These are phyloP conservation scores for Cuculus canorus DNA, from an alignment of 2,797 vertebrate genomes.

Conservation along the genomic window DNA sequence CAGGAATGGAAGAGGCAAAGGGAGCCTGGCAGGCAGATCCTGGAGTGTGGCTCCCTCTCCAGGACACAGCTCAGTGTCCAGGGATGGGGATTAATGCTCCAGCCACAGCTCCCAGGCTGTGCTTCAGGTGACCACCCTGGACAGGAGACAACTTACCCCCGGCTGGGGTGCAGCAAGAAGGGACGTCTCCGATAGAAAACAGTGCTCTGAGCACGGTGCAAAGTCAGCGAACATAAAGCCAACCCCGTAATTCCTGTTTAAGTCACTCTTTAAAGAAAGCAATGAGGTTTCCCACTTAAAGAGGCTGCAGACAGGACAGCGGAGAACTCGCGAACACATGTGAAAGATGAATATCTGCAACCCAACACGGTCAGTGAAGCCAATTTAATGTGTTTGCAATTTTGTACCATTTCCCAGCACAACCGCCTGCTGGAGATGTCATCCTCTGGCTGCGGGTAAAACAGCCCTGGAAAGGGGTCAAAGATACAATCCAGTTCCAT, in stretches of 20 bases:
- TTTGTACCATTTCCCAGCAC: not conserved
- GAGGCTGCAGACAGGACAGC: not conserved
- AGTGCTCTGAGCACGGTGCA: rapidly evolving
- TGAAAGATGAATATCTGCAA: not conserved
- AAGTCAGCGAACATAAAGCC: not conserved
- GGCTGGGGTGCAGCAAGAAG: not conserved
- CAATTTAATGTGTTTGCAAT: not conserved
- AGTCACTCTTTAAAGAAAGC: not conserved
- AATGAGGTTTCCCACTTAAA: not conserved
- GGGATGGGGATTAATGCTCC: rapidly evolving
- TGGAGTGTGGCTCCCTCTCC: conserved; percentile 47
- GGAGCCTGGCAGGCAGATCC: not conserved
- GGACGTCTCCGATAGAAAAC: no score
- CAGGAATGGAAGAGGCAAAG: not conserved
- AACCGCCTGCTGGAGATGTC: not conserved
- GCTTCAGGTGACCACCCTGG: not conserved
- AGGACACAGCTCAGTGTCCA: not conserved
- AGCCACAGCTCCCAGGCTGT: not conserved
- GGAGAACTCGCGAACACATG: not conserved
- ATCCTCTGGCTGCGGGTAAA: not conserved
- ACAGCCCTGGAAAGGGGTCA: not conserved
- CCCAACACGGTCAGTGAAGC: not conserved
- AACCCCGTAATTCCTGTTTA: rapidly evolving
- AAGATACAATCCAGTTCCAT: not conserved
- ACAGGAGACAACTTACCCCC: not conserved